phyloP scores from a whole-genome alignment of 1,140 invertebrate genomes.

The Lepidotrigona ventralis region DNA sequence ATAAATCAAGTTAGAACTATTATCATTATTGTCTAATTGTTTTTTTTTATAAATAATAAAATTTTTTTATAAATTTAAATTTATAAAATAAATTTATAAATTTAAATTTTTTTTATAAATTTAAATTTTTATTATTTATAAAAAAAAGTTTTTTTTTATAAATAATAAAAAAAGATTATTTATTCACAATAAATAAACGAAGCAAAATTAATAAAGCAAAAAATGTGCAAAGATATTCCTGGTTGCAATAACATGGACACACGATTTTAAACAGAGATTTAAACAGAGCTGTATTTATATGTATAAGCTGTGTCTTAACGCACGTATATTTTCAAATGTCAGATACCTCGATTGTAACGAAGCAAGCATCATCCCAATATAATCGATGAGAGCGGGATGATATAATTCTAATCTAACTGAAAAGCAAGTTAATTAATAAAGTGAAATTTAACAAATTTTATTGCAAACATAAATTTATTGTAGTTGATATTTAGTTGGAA shows the following conservation, averaged over 20 bases:
- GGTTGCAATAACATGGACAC: background rate
- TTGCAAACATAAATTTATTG: background rate
- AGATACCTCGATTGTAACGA: conserved; percentile 6
- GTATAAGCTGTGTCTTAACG: background rate
- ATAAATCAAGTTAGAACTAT: background rate
- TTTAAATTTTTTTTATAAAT: too few species aligned
- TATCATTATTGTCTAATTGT: background rate
- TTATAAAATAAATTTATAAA: too few species aligned
- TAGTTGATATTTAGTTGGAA: background rate
- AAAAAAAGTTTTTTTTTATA: too few species aligned
- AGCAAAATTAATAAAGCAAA: background rate
- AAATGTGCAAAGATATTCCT: background rate
- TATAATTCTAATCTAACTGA: background rate
- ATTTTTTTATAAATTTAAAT: too few species aligned
- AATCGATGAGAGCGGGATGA: background rate
- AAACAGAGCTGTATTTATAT: background rate
- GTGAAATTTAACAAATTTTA: background rate
- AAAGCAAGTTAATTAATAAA: background rate
- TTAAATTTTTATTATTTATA: too few species aligned
- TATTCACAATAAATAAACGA: background rate
- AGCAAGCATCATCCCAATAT: background rate
- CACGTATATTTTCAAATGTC: conserved; percentile 5
- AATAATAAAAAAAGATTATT: background rate
- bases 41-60: too few species aligned
- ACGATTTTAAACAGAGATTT: background rate